A percentile compares a stretch with the other conserved stretches of the same genome.
These are phyloP conservation scores for Ophthalmolycus amberensis DNA, from an alignment of 2,113 vertebrate species.

Conservation along the genomic window DNA sequence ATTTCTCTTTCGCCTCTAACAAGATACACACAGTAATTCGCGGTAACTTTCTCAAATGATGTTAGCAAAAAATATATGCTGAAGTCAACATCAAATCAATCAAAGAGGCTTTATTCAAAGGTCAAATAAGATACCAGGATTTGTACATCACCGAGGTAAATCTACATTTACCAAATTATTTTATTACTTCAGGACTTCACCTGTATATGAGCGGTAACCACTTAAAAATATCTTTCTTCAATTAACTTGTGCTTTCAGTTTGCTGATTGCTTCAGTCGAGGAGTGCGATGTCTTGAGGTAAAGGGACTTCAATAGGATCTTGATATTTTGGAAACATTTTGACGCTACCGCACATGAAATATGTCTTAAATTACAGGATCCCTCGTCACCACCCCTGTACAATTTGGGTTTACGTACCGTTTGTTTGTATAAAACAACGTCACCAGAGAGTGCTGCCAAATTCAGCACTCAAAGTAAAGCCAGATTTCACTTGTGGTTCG, in stretches of 20 bases:
- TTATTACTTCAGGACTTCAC: background rate
- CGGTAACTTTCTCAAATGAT: too few relatives aligned
- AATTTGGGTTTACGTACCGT: constrained; percentile 4
- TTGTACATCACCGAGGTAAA: background rate
- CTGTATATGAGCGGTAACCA: background rate
- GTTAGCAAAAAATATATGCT: background rate
- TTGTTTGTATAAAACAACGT: background rate
- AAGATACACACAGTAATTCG: background rate
- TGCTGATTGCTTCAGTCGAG: background rate
- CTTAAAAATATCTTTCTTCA: background rate
- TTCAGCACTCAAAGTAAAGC: constrained; percentile 1
- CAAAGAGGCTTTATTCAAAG: background rate
- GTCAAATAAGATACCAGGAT: background rate
- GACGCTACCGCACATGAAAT: background rate
- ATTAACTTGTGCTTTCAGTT: background rate
- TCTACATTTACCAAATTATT: background rate
- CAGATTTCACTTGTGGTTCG: constrained; percentile 25
- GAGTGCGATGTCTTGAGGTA: background rate
- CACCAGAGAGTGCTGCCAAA: background rate
- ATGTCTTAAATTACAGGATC: background rate
- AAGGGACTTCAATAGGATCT: background rate
- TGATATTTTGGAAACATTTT: background rate
- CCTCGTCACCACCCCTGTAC: background rate
- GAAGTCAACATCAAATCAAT: background rate
- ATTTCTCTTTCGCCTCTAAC: background rate